A percentile compares a stretch with the other conserved stretches of the same genome.
phyloP scores from a whole-genome alignment of 2,113 vertebrate species.

The Cebidichthys violaceus region DNA sequence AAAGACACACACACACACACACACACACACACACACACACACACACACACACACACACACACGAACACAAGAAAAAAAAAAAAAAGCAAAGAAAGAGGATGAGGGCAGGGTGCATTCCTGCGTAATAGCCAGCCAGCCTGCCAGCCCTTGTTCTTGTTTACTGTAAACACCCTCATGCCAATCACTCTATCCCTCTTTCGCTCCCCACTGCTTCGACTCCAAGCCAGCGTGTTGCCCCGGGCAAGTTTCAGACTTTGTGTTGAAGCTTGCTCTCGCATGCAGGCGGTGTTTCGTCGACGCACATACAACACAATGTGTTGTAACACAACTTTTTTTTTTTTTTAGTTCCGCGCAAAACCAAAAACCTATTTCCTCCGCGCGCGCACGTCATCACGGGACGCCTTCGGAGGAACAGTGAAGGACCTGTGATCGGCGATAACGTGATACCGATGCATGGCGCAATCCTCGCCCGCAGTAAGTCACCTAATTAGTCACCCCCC shows the following conservation, averaged over 20 bases:
- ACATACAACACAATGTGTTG: conserved; percentile 7
- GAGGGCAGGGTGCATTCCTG: conserved; percentile 74
- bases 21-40: neutral
- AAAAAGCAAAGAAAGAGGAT: conserved; percentile 29
- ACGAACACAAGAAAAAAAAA: too few relatives aligned
- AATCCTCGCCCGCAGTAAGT: conserved; percentile 37
- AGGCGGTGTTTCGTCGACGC: conserved; percentile 26
- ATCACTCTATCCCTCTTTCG: conserved; percentile 57
- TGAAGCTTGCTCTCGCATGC: conserved; percentile 54
- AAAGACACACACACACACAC: conserved; percentile 6
- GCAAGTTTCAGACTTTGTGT: conserved; percentile 50
- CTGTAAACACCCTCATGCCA: conserved; percentile 77
- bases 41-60: too few relatives aligned
- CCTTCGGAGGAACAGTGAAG: conserved; percentile 18
- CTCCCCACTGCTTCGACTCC: conserved; percentile 48
- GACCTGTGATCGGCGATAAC: conserved; percentile 14
- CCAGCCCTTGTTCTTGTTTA: conserved; percentile 74
- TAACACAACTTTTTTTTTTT: neutral
- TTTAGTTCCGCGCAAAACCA: conserved; percentile 5
- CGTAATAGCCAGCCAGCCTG: conserved; percentile 64
- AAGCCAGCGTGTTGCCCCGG: conserved; percentile 52
- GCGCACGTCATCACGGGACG: neutral
- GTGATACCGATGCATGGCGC: conserved; percentile 5
- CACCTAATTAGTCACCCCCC: conserved; percentile 55
- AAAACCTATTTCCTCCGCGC: neutral